Conservation (phyloP, 2,113 vertebrate species). For the Ivindomyrus marchei region DNA sequence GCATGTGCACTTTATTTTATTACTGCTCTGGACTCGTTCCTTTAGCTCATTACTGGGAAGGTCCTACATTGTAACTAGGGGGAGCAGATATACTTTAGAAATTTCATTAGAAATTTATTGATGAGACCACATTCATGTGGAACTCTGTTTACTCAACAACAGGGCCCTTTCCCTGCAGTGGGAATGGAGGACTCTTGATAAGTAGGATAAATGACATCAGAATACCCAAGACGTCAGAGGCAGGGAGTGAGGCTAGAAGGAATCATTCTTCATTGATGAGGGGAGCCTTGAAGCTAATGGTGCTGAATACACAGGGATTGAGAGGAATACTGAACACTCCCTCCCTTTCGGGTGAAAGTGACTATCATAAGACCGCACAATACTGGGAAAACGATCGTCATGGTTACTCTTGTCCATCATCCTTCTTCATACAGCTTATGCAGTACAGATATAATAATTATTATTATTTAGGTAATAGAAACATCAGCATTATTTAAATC, state of each 20-base stretch:
- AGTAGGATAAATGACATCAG: slow-evolving; percentile 39
- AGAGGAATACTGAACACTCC: slow-evolving; percentile 6
- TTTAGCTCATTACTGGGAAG: slow-evolving; percentile 11
- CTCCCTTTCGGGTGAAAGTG: neutral
- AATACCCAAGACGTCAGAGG: slow-evolving; percentile 20
- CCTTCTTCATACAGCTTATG: neutral
- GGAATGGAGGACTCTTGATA: slow-evolving; percentile 22
- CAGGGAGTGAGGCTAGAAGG: slow-evolving; percentile 7
- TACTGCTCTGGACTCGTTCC: neutral
- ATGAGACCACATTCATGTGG: slow-evolving; percentile 37
- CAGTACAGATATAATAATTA: neutral
- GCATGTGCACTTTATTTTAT: neutral
- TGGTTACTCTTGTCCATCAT: neutral
- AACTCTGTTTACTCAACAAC: slow-evolving; percentile 40
- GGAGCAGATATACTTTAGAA: slow-evolving; percentile 26
- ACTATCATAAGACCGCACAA: neutral
- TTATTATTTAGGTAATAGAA: neutral
- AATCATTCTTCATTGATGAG: slow-evolving; percentile 14
- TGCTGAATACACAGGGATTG: slow-evolving; percentile 4
- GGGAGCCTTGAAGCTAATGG: slow-evolving; percentile 5
- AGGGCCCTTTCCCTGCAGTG: slow-evolving; percentile 22
- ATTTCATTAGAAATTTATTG: slow-evolving; percentile 40
- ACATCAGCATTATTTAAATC: neutral
- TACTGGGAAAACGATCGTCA: neutral
- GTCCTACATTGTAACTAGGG: neutral